Percentiles rank a stretch among this genome's conserved stretches.
Conservation (phyloP, 2,113 vertebrate genomes). For the Entelurus aequoreus region DNA sequence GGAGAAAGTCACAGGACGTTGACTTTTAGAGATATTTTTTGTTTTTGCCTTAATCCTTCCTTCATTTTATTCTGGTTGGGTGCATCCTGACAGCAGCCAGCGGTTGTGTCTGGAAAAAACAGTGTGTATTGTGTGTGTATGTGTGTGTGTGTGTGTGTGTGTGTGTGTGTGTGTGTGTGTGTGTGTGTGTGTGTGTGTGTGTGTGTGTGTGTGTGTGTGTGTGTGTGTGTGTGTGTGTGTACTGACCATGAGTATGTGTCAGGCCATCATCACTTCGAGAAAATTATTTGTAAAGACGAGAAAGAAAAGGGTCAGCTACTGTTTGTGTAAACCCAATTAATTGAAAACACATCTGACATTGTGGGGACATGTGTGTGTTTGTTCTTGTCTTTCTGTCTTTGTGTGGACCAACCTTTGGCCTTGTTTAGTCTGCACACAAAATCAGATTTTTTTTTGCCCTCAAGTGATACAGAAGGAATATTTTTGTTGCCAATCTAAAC, state of each 20-base stretch:
- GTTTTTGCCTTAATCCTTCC: constrained; percentile 17
- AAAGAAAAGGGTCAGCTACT: constrained; percentile 27
- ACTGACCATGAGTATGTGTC: constrained; percentile 7
- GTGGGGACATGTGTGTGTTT: neutral
- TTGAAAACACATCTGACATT: too few relatives aligned
- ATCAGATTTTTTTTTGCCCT: too few relatives aligned
- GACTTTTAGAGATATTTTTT: constrained; percentile 10
- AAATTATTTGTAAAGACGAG: constrained; percentile 27
- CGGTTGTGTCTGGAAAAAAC: constrained; percentile 13
- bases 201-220: neutral
- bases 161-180: too few relatives aligned
- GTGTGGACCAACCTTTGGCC: neutral
- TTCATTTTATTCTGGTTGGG: constrained; percentile 21
- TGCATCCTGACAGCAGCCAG: constrained; percentile 15
- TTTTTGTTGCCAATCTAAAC: too few relatives aligned
- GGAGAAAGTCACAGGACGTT: constrained; percentile 43
- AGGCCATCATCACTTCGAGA: constrained; percentile 18
- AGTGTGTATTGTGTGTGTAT: too few relatives aligned
- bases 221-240: neutral
- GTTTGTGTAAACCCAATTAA: constrained; percentile 8
- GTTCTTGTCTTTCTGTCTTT: too few relatives aligned
- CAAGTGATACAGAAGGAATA: too few relatives aligned
- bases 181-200: constrained; percentile 3
- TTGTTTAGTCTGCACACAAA: too few relatives aligned
- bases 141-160: too few relatives aligned